Evolutionary conservation across 2,113 vertebrate species (phyloP), one percentile per base, ranked within the genome.

Genomic region (Beaufortia kweichowensis): DNA sequence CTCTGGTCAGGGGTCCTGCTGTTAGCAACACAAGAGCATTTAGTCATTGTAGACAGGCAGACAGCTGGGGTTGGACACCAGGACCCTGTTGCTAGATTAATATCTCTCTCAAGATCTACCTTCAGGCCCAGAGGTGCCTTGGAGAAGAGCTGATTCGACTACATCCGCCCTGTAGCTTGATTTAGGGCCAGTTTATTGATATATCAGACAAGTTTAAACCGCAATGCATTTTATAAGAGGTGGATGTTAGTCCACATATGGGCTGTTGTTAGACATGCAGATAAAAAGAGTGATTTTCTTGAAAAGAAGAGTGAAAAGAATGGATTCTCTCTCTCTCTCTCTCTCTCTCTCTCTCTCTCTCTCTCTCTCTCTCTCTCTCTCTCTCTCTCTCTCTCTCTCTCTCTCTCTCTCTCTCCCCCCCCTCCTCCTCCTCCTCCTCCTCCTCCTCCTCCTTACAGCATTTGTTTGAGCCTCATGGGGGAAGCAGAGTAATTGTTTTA

Each of bases 11-110:
- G 65, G 77, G 61, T 50, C 73, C 70, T 53, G 63, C 78, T 78
- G 78, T 59, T 68, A 76, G 66, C 66, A 72, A 81, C 66, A 79
- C 71, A 53, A 60, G 76, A 77, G 63, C 71, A 26, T 83, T 87
- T 82, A 85, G 57, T 85, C 70, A 84, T 83, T 53, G 79, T 48
- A 72, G 78, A 79, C 81, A 76, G 60, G 73, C 75, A 62, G 76
- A 82, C 82, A 77, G 80, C 71, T 80, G 76, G 78, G 70, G 70
- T 55, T 66, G 62, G 73, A 76, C 46, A 79, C 75, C 41, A 73
- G 66, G 83, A 80, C 81, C 80, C 73, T 81, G 76, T 78, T 84
- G 86, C 81, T 82, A 77, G 79, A 84, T 85, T 82, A 85, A 85
- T 83, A 72, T 75, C 53, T 71, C 29, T 60, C 26, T 48, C 66